Conservation (phyloP, 2,888 invertebrate genomes). For the Pyrochroa serraticornis region DNA sequence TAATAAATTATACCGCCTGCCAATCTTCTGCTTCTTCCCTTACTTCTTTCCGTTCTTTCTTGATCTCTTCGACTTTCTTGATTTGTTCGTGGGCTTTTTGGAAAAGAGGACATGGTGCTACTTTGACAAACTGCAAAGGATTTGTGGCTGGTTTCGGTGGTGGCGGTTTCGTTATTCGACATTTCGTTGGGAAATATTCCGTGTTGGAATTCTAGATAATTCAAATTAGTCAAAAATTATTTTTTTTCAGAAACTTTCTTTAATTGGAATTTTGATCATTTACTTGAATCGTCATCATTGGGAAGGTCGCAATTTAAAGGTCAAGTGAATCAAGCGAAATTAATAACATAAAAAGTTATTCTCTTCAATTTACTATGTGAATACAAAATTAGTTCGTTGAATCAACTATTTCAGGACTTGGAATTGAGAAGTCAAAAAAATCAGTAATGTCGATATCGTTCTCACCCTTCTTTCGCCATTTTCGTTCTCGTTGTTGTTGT, state of each 20-base stretch:
- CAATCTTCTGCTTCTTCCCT: slow-evolving; percentile 88
- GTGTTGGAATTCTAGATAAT: slow-evolving; percentile 52
- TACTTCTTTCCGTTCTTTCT: slow-evolving; percentile 78
- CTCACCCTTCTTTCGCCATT: slow-evolving; percentile 42
- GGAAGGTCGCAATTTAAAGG: too few relatives aligned
- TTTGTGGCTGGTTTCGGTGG: slow-evolving; percentile 85
- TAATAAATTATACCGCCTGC: slow-evolving; percentile 73
- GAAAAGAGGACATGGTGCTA: slow-evolving; percentile 86
- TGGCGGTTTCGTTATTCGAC: slow-evolving; percentile 71
- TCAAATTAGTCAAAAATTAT: slow-evolving; percentile 12
- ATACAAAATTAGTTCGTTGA: too few relatives aligned
- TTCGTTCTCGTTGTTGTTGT: slow-evolving; percentile 43
- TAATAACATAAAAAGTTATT: not conserved
- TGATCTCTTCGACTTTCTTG: slow-evolving; percentile 83
- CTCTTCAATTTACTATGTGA: too few relatives aligned
- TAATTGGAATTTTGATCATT: too few relatives aligned
- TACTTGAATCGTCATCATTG: too few relatives aligned
- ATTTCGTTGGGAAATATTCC: slow-evolving; percentile 57
- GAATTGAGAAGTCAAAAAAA: too few relatives aligned
- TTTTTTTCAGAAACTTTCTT: too few relatives aligned
- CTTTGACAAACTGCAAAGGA: slow-evolving; percentile 88
- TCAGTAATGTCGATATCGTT: not conserved
- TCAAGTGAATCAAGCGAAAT: too few relatives aligned
- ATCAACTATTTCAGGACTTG: too few relatives aligned
- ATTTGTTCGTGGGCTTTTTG: slow-evolving; percentile 85